Conservation (phyloP, 2,888 invertebrate genomes). For the Ichneumoninae sp. region DNA sequence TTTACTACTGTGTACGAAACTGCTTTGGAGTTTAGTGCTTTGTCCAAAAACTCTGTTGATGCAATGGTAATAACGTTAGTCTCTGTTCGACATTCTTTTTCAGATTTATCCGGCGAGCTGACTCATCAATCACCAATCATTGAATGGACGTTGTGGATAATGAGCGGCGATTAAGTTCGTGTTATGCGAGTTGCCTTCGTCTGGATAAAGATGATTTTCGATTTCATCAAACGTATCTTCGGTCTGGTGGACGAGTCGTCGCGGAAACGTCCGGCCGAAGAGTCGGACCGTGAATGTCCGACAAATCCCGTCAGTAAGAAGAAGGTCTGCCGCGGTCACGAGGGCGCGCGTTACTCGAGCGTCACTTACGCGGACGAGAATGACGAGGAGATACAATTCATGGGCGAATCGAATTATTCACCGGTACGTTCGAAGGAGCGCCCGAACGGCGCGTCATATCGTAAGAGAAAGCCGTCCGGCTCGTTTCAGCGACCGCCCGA, state of each 20-base stretch:
- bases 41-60: not conserved
- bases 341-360: slow-evolving; percentile 38
- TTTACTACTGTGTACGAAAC: not conserved
- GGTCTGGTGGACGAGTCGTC: slow-evolving; percentile 75
- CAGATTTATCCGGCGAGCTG: not conserved
- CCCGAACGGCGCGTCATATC: slow-evolving; percentile 66
- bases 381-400: slow-evolving; percentile 69
- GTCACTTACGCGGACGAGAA: slow-evolving; percentile 63
- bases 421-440: slow-evolving; percentile 59
- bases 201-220: slow-evolving; percentile 72
- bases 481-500: slow-evolving; percentile 5
- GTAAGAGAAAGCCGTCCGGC: slow-evolving; percentile 28
- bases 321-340: slow-evolving; percentile 69
- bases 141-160: slow-evolving; percentile 59
- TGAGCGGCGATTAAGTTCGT: slow-evolving; percentile 32
- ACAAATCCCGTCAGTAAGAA: slow-evolving; percentile 71
- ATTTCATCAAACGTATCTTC: slow-evolving; percentile 76
- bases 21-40: no score
- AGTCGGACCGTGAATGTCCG: slow-evolving; percentile 57
- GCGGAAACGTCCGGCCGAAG: slow-evolving; percentile 75
- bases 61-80: not conserved
- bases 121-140: not conserved
- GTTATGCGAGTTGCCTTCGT: slow-evolving; percentile 55
- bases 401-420: slow-evolving; percentile 66
- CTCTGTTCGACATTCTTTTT: not conserved